phyloP scores from a whole-genome alignment of 2,888 invertebrate genomes.

The Eupeodes luniger region DNA sequence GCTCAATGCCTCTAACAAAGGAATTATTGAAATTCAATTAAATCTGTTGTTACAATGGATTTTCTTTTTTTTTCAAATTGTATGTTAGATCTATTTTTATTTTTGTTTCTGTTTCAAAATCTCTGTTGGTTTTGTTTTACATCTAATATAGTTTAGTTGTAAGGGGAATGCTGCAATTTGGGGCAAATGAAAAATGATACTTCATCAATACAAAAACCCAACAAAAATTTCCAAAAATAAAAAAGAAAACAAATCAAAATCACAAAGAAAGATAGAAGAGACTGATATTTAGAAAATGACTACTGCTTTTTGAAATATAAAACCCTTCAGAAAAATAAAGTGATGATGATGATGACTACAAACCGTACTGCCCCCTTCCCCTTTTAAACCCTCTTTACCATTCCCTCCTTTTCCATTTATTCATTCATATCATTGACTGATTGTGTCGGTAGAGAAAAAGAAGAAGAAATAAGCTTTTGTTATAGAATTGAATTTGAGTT shows the following conservation, averaged over 20 bases:
- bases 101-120: not conserved
- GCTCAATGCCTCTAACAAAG: slow-evolving; percentile 37
- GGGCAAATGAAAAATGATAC: slow-evolving; percentile 32
- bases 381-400: not conserved
- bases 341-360: not conserved
- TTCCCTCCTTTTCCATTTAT: not conserved
- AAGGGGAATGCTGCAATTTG: slow-evolving; percentile 36
- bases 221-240: not conserved
- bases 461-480: slow-evolving; percentile 28
- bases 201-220: not conserved
- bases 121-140: not conserved
- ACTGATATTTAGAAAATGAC: not conserved
- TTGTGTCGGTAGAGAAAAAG: slow-evolving; percentile 14
- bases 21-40: slow-evolving; percentile 40
- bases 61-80: slow-evolving; percentile 4
- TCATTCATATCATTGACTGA: slow-evolving; percentile 59
- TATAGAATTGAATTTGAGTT: slow-evolving; percentile 17
- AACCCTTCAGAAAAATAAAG: not conserved
- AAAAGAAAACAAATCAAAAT: not conserved
- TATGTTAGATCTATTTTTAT: not conserved
- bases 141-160: slow-evolving; percentile 14
- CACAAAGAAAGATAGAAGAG: not conserved
- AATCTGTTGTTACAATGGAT: slow-evolving; percentile 53
- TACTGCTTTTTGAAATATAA: not conserved
- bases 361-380: not conserved